These are phyloP conservation scores for Tipula unca DNA, from an alignment of 2,888 invertebrate genomes.

Conservation along the genomic window DNA sequence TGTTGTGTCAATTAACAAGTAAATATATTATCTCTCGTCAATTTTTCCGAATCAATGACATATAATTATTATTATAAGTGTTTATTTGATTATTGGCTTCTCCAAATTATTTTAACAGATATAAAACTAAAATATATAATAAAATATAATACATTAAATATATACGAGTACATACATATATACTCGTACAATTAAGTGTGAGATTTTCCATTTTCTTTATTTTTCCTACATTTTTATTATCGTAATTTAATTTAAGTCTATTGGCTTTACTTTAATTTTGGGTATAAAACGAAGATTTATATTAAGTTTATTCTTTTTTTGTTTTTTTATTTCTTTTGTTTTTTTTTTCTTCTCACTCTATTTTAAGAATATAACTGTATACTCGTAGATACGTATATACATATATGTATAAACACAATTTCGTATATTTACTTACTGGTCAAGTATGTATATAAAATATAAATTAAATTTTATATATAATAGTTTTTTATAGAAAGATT, in stretches of 20 bases:
- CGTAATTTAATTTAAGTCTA: slow-evolving; percentile 14
- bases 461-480: not conserved
- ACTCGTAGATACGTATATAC: no score
- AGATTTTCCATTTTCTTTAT: slow-evolving; percentile 14
- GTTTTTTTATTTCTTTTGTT: not conserved
- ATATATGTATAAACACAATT: no score
- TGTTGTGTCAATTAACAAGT: no score
- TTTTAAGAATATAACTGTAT: not conserved
- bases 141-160: not conserved
- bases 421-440: not conserved
- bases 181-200: slow-evolving; percentile 1
- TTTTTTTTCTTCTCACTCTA: not conserved
- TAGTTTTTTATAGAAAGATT: not conserved
- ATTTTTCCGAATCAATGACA: not conserved
- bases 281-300: not conserved
- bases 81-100: not conserved
- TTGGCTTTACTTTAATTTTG: slow-evolving; percentile 14
- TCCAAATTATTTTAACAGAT: not conserved
- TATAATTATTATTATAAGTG: not conserved
- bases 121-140: not conserved
- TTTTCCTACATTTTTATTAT: not conserved
- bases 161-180: no score
- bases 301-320: not conserved
- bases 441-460: not conserved
- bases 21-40: not conserved